phyloP scores from a whole-genome alignment of 2,888 invertebrate genomes.

The Loripinus fragilis region DNA sequence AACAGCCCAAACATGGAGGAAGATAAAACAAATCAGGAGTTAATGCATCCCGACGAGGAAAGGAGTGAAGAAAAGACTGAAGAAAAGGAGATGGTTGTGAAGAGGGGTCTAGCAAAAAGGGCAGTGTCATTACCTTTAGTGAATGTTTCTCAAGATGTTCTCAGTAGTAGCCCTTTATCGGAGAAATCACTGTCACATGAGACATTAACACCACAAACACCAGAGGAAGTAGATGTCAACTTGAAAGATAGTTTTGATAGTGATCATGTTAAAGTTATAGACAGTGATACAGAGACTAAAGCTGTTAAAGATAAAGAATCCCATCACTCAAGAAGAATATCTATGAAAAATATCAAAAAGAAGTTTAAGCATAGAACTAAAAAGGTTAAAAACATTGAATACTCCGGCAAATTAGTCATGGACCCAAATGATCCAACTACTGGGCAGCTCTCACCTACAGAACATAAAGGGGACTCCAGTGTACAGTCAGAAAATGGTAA shows the following conservation, averaged over 20 bases:
- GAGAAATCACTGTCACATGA: conserved; percentile 31
- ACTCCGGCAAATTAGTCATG: conserved; percentile 12
- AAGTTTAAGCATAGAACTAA: conserved; percentile 51
- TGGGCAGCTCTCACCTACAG: neutral
- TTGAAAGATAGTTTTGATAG: conserved; percentile 24
- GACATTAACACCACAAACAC: conserved; percentile 16
- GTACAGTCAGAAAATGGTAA: conserved; percentile 41
- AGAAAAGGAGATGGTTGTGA: neutral
- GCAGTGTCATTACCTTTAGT: conserved; percentile 50
- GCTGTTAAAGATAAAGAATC: neutral
- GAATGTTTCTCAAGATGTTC: conserved; percentile 27
- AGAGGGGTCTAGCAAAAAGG: conserved; percentile 17
- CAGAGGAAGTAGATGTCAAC: neutral
- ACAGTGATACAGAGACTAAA: conserved; percentile 36
- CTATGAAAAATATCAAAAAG: conserved; percentile 60
- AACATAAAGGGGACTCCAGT: neutral
- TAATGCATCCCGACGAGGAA: neutral
- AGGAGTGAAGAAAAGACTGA: neutral
- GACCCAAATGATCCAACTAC: conserved; percentile 25
- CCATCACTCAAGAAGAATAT: conserved; percentile 51
- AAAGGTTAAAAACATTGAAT: conserved; percentile 21
- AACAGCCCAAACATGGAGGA: neutral
- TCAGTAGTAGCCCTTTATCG: neutral
- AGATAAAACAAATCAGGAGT: neutral
- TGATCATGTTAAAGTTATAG: conserved; percentile 35